Percentiles rank a stretch among this genome's conserved stretches.
Conservation (phyloP, 2,888 invertebrate species). For the Acleris sparsana region DNA sequence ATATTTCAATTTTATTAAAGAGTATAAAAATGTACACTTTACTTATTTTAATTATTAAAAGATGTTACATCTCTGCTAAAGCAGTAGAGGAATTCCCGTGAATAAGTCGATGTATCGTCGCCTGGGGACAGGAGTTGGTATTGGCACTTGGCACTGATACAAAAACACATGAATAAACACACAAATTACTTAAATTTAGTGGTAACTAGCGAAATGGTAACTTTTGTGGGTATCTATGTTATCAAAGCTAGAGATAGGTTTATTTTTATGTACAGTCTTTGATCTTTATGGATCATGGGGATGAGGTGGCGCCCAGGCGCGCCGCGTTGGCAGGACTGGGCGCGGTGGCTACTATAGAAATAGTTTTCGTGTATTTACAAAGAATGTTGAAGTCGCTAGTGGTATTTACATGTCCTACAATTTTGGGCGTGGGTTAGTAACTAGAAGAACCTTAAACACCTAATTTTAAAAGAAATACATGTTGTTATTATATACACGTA, state of each 20-base stretch:
- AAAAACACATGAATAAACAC: constrained; percentile 44
- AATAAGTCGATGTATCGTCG: constrained; percentile 39
- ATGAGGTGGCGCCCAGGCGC: background rate
- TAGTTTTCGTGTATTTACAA: constrained; percentile 70
- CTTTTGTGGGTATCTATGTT: constrained; percentile 54
- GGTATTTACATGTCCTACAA: constrained; percentile 64
- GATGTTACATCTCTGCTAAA: constrained; percentile 52
- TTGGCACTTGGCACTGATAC: constrained; percentile 60
- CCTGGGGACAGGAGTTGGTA: constrained; percentile 41
- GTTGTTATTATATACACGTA: constrained; percentile 71
- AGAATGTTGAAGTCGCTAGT: constrained; percentile 52
- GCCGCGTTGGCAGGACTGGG: background rate
- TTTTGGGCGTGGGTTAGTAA: constrained; percentile 61
- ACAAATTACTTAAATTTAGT: constrained; percentile 50
- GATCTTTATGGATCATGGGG: constrained; percentile 50
- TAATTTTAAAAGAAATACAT: constrained; percentile 53
- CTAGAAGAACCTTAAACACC: constrained; percentile 55
- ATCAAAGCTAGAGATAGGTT: constrained; percentile 46
- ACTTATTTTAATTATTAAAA: constrained; percentile 62
- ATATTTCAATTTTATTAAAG: constrained; percentile 76
- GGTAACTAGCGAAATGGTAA: constrained; percentile 64
- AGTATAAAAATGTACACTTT: constrained; percentile 77
- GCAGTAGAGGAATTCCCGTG: constrained; percentile 42
- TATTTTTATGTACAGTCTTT: constrained; percentile 67
- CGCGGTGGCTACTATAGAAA: constrained; percentile 39